Evolutionary conservation across 2,888 invertebrate genomes (phyloP).

Genomic region (Nemotelus nigrinus): DNA sequence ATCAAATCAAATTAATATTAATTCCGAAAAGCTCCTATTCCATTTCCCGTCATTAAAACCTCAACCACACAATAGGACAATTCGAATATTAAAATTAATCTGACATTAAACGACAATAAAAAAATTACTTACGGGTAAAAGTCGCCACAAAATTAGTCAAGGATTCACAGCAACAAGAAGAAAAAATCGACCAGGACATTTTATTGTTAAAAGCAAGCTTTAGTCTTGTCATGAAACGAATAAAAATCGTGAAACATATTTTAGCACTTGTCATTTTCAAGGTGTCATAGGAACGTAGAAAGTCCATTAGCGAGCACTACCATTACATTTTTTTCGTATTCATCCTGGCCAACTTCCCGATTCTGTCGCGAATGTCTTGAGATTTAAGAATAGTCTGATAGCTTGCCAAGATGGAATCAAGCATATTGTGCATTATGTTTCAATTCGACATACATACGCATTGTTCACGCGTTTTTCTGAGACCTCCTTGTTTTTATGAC

Average conservation of each 20-base stretch:
- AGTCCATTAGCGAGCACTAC: constrained; percentile 39
- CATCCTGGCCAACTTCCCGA: constrained; percentile 3
- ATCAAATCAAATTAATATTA: too few species aligned
- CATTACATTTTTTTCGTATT: constrained; percentile 16
- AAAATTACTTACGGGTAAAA: background rate
- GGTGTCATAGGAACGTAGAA: constrained; percentile 43
- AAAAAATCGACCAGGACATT: background rate
- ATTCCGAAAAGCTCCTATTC: too few species aligned
- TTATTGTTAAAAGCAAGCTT: constrained; percentile 8
- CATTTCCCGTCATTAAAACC: too few species aligned
- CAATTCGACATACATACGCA: constrained; percentile 4
- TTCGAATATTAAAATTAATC: background rate
- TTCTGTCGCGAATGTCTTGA: background rate
- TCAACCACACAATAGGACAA: too few species aligned
- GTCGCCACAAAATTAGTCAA: background rate
- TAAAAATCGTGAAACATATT: constrained; percentile 40
- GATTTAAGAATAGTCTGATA: background rate
- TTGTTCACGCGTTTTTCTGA: constrained; percentile 28
- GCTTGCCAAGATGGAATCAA: background rate
- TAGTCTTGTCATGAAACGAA: background rate
- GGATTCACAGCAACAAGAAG: background rate
- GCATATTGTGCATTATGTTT: constrained; percentile 14
- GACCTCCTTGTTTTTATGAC: background rate
- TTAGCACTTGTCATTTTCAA: constrained; percentile 45
- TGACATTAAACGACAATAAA: background rate